A percentile compares a stretch with the other conserved stretches of the same genome.
Evolutionary conservation across 2,888 invertebrate species (phyloP).

Genomic region (Emesis furor): DNA sequence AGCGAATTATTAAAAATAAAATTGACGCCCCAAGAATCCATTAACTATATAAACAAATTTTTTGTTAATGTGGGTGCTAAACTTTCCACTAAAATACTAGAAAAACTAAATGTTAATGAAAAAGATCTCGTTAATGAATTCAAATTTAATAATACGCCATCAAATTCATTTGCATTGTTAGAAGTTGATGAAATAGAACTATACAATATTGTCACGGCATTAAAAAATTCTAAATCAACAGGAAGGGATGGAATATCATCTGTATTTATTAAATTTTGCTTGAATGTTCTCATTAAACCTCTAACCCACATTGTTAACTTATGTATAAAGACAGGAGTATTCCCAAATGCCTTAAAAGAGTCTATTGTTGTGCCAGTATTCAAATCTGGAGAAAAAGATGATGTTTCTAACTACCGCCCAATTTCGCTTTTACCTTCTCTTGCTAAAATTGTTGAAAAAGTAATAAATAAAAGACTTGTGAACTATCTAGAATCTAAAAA

Average conservation of each 20-base stretch:
- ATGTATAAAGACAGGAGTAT: neutral
- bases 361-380: neutral
- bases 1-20: neutral
- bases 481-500: neutral
- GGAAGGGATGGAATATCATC: neutral
- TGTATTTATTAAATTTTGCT: neutral
- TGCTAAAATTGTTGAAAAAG: neutral
- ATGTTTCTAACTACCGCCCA: conserved; percentile 17
- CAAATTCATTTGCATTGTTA: neutral
- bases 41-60: neutral
- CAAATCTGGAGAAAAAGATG: conserved; percentile 9
- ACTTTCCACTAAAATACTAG: neutral
- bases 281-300: neutral
- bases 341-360: neutral
- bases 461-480: conserved; percentile 1
- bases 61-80: neutral
- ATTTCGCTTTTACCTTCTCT: neutral
- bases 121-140: neutral
- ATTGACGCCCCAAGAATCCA: neutral
- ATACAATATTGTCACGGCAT: neutral
- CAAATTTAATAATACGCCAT: neutral
- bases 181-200: neutral
- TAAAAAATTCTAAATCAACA: neutral
- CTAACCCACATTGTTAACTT: neutral
- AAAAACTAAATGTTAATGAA: neutral